phyloP scores from a whole-genome alignment of 2,888 invertebrate genomes.

The Tromatobia lineatoria region DNA sequence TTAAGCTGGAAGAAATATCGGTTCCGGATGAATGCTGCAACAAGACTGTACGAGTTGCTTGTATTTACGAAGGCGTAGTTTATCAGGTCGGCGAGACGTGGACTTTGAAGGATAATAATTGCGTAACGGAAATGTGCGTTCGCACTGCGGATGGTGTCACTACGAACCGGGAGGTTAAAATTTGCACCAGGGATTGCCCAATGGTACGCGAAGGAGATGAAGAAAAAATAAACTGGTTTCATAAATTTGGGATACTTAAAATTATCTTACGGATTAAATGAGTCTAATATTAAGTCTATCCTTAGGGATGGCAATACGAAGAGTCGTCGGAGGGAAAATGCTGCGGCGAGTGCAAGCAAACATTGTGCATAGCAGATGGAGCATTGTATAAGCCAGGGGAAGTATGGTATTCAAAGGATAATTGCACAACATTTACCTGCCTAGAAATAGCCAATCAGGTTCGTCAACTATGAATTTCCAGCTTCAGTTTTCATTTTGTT shows the following conservation, averaged over 20 bases:
- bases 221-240: background rate
- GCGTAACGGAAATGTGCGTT: slow-evolving; percentile 87
- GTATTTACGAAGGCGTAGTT: slow-evolving; percentile 86
- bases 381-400: slow-evolving; percentile 86
- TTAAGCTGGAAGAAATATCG: slow-evolving; percentile 86
- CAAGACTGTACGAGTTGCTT: slow-evolving; percentile 86
- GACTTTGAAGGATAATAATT: slow-evolving; percentile 86
- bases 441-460: slow-evolving; percentile 72
- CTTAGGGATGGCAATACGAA: slow-evolving; percentile 83
- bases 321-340: slow-evolving; percentile 84
- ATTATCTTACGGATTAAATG: slow-evolving; percentile 14
- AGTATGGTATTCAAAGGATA: slow-evolving; percentile 88
- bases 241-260: too few species aligned
- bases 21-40: slow-evolving; percentile 88
- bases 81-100: slow-evolving; percentile 86
- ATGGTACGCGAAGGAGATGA: slow-evolving; percentile 70
- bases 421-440: slow-evolving; percentile 88
- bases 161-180: slow-evolving; percentile 84
- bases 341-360: slow-evolving; percentile 89
- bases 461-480: slow-evolving; percentile 16
- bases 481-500: background rate
- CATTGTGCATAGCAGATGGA: slow-evolving; percentile 87
- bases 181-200: slow-evolving; percentile 86
- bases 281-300: slow-evolving; percentile 40
- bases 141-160: slow-evolving; percentile 85